Conservation (phyloP, 2,797 vertebrate species). For the Neopelma chrysocephalum region DNA sequence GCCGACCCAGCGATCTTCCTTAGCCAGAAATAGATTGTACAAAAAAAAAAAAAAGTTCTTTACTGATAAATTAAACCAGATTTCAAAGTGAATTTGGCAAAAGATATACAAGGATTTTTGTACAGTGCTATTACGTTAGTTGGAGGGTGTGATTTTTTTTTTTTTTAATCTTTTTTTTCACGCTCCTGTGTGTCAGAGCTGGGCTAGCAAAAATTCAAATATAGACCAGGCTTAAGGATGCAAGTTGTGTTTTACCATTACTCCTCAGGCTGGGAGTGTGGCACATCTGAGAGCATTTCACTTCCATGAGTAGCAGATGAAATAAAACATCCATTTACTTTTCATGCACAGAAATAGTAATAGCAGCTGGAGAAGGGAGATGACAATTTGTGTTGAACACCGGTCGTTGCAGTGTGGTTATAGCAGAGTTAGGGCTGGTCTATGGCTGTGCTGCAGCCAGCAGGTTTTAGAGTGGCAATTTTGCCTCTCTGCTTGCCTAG, state of each 20-base stretch:
- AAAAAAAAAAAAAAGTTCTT: not conserved
- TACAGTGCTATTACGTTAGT: not conserved
- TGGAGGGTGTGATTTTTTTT: not conserved
- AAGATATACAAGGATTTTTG: not conserved
- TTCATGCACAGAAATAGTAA: not conserved
- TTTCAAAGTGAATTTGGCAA: constrained; percentile 16
- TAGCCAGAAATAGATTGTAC: not conserved
- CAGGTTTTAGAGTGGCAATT: not conserved
- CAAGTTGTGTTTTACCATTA: not conserved
- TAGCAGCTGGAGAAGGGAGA: constrained; percentile 9
- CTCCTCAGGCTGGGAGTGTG: not conserved
- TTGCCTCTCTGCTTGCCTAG: not conserved
- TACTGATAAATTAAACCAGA: not conserved
- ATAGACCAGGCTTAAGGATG: not conserved
- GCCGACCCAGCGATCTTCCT: fast-evolving
- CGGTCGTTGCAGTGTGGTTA: not conserved
- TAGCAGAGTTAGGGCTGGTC: not conserved
- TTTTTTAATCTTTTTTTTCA: too few relatives aligned
- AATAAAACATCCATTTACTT: constrained; percentile 2
- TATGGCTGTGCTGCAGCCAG: not conserved
- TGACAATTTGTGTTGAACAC: constrained; percentile 29
- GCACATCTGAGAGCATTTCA: not conserved
- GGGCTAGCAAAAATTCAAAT: constrained; percentile 18
- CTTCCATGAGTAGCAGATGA: not conserved
- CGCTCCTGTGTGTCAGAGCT: not conserved